Evolutionary conservation across 2,888 invertebrate species (phyloP).

Genomic region (Thysanoteuthis rhombus): DNA sequence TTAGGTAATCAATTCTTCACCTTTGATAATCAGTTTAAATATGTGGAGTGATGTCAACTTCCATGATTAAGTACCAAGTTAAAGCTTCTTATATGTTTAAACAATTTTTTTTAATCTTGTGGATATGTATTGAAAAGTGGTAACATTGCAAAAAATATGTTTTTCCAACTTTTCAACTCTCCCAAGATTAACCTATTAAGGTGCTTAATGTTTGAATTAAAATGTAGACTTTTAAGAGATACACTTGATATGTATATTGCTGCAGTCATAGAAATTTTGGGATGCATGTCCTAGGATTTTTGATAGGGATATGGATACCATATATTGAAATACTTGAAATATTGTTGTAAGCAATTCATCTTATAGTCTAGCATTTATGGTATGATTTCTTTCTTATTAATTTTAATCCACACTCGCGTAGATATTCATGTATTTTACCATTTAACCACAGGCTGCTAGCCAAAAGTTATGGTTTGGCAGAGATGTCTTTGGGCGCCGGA

Average conservation of each 20-base stretch:
- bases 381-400: not conserved
- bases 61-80: not conserved
- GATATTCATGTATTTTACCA: conserved; percentile 29
- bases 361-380: too few relatives aligned
- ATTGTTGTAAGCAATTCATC: too few relatives aligned
- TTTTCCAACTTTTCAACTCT: not conserved
- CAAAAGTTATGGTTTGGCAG: conserved; percentile 80
- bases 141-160: not conserved
- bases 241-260: too few relatives aligned
- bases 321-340: too few relatives aligned
- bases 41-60: not conserved
- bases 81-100: not conserved
- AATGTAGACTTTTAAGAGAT: too few relatives aligned
- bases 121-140: not conserved
- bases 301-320: too few relatives aligned
- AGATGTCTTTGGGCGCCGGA: conserved; percentile 86
- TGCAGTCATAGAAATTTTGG: too few relatives aligned
- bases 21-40: too few relatives aligned
- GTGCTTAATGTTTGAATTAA: too few relatives aligned
- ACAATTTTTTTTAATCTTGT: not conserved
- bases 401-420: not conserved
- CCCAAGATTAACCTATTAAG: too few relatives aligned
- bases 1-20: too few relatives aligned
- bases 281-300: too few relatives aligned
- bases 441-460: conserved; percentile 33